Evolutionary conservation across 2,888 invertebrate genomes (phyloP).

Genomic region (Agrotis clavis): DNA sequence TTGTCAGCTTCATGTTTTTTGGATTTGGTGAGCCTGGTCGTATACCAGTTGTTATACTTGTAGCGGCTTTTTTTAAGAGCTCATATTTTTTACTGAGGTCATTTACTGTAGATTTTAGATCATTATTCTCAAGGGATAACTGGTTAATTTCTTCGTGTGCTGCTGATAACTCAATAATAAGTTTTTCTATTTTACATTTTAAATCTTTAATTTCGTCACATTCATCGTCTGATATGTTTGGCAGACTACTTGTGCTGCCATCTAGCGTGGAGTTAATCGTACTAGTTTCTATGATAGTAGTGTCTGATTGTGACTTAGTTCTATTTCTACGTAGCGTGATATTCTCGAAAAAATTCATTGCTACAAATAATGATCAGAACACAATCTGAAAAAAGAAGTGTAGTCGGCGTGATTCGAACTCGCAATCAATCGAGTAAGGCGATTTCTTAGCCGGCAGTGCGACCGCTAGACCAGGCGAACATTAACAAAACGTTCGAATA

Average conservation of each 20-base stretch:
- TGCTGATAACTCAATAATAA: too few relatives aligned
- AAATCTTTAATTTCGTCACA: too few relatives aligned
- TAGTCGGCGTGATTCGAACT: neutral
- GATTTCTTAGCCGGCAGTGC: neutral
- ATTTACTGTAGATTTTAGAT: neutral
- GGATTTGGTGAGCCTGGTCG: too few relatives aligned
- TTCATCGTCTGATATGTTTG: too few relatives aligned
- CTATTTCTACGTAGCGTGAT: neutral
- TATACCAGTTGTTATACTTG: too few relatives aligned
- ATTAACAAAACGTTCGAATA: neutral
- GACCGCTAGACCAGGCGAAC: neutral
- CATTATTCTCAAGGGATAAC: neutral
- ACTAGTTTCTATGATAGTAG: too few relatives aligned
- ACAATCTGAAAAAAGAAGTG: neutral
- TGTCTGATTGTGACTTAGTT: neutral
- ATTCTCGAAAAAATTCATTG: slow-evolving; percentile 5
- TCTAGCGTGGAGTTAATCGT: too few relatives aligned
- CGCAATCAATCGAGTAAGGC: neutral
- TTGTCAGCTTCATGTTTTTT: neutral
- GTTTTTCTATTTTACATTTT: neutral
- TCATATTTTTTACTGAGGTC: neutral
- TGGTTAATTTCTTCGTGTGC: too few relatives aligned
- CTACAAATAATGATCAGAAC: neutral
- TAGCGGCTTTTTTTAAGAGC: neutral
- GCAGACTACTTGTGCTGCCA: too few relatives aligned